These are phyloP conservation scores for Ammodytes dubius DNA, from an alignment of 2,113 vertebrate species.

Conservation along the genomic window DNA sequence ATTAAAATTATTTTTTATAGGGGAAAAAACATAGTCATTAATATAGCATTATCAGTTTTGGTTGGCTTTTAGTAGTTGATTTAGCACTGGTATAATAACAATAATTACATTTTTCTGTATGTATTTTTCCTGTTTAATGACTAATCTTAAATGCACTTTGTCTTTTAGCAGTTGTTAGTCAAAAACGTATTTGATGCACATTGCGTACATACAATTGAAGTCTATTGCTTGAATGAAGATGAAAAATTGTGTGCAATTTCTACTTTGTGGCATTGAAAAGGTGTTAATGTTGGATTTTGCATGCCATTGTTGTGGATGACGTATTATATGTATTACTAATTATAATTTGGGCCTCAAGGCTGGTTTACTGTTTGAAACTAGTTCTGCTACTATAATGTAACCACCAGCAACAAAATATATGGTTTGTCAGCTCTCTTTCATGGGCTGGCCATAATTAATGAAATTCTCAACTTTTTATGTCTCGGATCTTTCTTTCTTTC, in stretches of 20 bases:
- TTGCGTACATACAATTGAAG: slow-evolving; percentile 33
- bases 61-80: slow-evolving; percentile 4
- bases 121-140: slow-evolving; percentile 8
- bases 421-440: slow-evolving; percentile 12
- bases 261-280: slow-evolving; percentile 36
- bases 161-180: slow-evolving; percentile 5
- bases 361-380: slow-evolving; percentile 43
- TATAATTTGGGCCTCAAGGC: slow-evolving; percentile 8
- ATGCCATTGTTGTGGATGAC: slow-evolving; percentile 48
- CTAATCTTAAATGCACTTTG: slow-evolving; percentile 44
- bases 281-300: slow-evolving; percentile 52
- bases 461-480: slow-evolving; percentile 2
- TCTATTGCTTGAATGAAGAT: slow-evolving; percentile 17
- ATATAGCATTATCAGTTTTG: slow-evolving; percentile 11
- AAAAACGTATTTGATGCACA: slow-evolving; percentile 27
- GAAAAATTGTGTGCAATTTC: slow-evolving; percentile 12
- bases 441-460: background rate
- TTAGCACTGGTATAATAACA: background rate
- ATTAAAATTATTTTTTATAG: too few species aligned
- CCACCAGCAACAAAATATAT: slow-evolving; percentile 43
- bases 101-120: background rate
- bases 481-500: slow-evolving; percentile 10
- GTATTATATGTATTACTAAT: slow-evolving; percentile 21
- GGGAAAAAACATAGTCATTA: too few species aligned
- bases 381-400: slow-evolving; percentile 31